phyloP scores from a whole-genome alignment of 2,797 vertebrate genomes.

The Oceanodroma leucorhoa region DNA sequence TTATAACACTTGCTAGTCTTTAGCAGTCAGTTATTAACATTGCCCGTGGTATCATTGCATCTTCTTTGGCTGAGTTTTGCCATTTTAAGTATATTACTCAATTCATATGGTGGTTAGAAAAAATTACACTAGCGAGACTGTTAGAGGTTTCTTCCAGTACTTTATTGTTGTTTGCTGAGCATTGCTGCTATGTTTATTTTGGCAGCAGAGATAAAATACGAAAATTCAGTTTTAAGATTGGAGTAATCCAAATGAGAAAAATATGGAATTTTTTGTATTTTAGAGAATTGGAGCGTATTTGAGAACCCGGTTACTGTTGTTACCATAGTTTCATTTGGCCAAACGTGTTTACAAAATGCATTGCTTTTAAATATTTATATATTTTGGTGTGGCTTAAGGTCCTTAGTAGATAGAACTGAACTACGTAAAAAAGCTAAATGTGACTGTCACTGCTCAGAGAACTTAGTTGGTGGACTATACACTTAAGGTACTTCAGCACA shows the following conservation, averaged over 20 bases:
- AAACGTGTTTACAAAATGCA: not conserved
- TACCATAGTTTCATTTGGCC: not conserved
- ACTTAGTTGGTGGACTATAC: not conserved
- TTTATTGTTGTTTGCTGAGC: not conserved
- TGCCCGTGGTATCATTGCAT: not conserved
- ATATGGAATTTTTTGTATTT: accelerated
- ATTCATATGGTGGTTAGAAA: not conserved
- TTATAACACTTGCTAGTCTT: not conserved
- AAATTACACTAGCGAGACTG: not conserved
- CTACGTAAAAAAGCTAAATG: not conserved
- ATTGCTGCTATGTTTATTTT: not conserved
- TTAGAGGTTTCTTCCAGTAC: not conserved
- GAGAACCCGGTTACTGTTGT: not conserved
- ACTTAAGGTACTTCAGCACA: not conserved
- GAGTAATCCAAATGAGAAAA: not conserved
- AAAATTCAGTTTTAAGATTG: not conserved
- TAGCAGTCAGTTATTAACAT: slow-evolving; percentile 16
- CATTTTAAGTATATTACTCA: not conserved
- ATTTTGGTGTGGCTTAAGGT: not conserved
- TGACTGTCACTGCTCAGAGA: not conserved
- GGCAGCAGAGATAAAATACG: not conserved
- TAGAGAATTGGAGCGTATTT: not conserved
- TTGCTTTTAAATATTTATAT: not conserved
- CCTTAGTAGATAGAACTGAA: not conserved
- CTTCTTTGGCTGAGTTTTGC: not conserved